These are phyloP conservation scores for Dipodomys merriami DNA, from an alignment of 2,113 vertebrate species.

Conservation along the genomic window DNA sequence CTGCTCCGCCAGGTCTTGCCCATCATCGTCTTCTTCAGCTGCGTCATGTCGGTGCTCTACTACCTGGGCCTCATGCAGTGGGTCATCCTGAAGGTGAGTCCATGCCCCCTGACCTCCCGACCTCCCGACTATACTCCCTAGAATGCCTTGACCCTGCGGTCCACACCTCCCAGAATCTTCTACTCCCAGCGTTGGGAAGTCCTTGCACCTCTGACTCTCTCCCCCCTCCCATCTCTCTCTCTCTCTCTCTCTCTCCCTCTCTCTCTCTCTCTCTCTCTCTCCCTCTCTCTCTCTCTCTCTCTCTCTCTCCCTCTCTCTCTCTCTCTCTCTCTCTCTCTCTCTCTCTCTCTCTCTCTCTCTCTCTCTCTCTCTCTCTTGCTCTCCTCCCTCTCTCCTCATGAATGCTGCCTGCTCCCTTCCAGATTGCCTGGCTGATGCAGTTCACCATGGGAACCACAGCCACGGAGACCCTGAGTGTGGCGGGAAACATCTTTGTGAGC, in stretches of 20 bases:
- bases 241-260: too few relatives aligned
- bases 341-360: too few relatives aligned
- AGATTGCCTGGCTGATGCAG: slow-evolving; percentile 97
- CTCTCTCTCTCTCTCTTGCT: background rate
- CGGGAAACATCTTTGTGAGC: slow-evolving; percentile 97
- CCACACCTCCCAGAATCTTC: background rate
- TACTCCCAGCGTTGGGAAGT: background rate
- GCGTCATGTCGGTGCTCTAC: slow-evolving; percentile 96
- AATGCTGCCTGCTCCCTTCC: slow-evolving; percentile 9
- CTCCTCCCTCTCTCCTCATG: background rate
- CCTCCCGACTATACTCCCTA: background rate
- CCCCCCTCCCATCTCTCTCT: too few relatives aligned
- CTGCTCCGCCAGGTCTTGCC: slow-evolving; percentile 88
- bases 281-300: too few relatives aligned
- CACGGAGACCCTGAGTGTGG: slow-evolving; percentile 95
- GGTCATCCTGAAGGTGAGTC: slow-evolving; percentile 94
- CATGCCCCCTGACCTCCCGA: background rate
- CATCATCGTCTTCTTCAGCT: slow-evolving; percentile 97
- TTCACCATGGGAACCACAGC: slow-evolving; percentile 94
- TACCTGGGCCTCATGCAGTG: slow-evolving; percentile 95
- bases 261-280: too few relatives aligned
- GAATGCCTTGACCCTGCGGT: background rate
- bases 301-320: too few relatives aligned
- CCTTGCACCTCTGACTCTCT: too few relatives aligned
- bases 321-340: too few relatives aligned